Base-by-base conservation (phyloP, 2,797 vertebrate genomes). In the Thunnus albacares region DNA sequence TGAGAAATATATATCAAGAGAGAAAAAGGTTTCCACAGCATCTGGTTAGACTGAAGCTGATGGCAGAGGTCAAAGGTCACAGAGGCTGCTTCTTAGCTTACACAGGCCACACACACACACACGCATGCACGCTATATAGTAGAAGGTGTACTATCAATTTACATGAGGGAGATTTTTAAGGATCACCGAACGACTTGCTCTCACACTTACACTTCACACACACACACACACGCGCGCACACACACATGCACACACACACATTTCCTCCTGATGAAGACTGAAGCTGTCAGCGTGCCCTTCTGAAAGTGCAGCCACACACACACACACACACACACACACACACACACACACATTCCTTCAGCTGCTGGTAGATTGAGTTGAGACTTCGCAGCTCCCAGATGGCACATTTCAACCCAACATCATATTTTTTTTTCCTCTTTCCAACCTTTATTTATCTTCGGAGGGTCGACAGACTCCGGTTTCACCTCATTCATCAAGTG, bases 101-200 rank as follows among this genome's bases (percentile, higher is more conserved):
- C 89, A 87, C 64, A 60, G 82, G 73, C 80, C 84, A 79, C 85
- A 80, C 80, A 88, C 84, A 64, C 79, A 47, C 77, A 75, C 64
- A 65, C 75, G 49, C 75, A 77, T 52, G 58, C 63, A 65, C 69
- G 53, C 66, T 7, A 52, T 74, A 41, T 71, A 76, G 77, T 71
- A 74, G 77, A 72, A 74, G 52, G 72, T 71, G 71, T 10, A 70
- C 87, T 90, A 89, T 87, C 85, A 85, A 76, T 90, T 89, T 89
- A 87, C 85, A 87, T 66, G 76, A 80, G 80, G 70, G 76, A 80
- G 85, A 83, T 82, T 86, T 89, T 86, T 79, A 89, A 84, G 85
- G 85, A 84, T 87, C 87, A 84, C 69, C 89, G 87, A 71, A 68
- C 62, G 4, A 86, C 87, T 87, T 82, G 71, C 82, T 80, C 87